Evolutionary conservation across 2,888 invertebrate species (phyloP).

Genomic region (Cyclophora albipunctata): DNA sequence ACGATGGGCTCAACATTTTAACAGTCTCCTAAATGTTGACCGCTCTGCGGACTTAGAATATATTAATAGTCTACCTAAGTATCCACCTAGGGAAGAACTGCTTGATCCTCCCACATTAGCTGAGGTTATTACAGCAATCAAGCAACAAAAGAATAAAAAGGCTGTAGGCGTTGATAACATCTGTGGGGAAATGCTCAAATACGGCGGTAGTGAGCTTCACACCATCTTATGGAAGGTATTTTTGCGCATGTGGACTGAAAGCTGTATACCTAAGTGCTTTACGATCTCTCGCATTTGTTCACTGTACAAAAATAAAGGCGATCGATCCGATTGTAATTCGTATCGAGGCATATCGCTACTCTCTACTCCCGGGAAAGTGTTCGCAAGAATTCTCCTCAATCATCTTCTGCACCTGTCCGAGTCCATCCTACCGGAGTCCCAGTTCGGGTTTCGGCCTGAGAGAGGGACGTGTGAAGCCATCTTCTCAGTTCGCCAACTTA

Average conservation of each 20-base stretch:
- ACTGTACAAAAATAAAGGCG: conserved; percentile 5
- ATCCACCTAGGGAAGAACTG: not conserved
- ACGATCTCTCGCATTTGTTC: conserved; percentile 7
- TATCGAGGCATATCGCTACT: conserved; percentile 10
- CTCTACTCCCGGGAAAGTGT: conserved; percentile 1
- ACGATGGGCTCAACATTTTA: conserved; percentile 12
- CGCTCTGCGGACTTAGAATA: not conserved
- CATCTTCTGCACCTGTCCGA: not conserved
- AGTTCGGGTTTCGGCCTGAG: not conserved
- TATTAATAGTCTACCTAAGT: not conserved
- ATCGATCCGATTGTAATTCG: not conserved
- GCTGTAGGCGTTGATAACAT: conserved; percentile 2
- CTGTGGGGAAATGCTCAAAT: conserved; percentile 8
- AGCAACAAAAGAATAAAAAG: conserved; percentile 3
- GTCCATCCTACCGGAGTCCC: not conserved
- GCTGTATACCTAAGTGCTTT: too few relatives aligned
- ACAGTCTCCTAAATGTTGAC: conserved; percentile 5
- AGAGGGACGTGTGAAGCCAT: conserved; percentile 2
- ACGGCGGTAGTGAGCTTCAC: not conserved
- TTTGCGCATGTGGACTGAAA: too few relatives aligned
- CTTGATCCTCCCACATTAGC: conserved; percentile 1
- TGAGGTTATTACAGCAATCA: conserved; percentile 1
- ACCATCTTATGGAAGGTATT: too few relatives aligned
- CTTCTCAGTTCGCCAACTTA: conserved; percentile 4
- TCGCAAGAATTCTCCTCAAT: not conserved